A percentile compares a stretch with the other conserved stretches of the same genome.
Conservation (phyloP, 2,888 invertebrate genomes). For the Junonia oenone region DNA sequence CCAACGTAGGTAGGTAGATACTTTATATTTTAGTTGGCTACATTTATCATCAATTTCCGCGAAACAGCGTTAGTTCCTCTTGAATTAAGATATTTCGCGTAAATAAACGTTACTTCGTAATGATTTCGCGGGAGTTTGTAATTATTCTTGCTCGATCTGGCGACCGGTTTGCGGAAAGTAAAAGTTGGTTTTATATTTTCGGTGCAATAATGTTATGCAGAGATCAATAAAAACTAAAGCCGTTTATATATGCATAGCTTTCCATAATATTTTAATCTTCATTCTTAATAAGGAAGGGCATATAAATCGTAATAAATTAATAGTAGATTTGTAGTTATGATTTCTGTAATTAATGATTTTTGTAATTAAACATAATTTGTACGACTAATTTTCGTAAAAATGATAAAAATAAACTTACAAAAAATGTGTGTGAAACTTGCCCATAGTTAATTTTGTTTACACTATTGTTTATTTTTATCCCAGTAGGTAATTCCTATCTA, state of each 20-base stretch:
- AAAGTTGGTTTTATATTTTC: constrained; percentile 33
- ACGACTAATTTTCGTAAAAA: too few relatives aligned
- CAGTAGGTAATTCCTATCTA: too few relatives aligned
- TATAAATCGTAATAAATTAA: not conserved
- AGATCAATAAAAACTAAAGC: constrained; percentile 12
- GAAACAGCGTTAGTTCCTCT: not conserved
- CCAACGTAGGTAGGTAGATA: not conserved
- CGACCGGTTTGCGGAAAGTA: constrained; percentile 40
- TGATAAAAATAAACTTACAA: too few relatives aligned
- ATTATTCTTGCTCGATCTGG: constrained; percentile 5
- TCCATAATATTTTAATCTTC: too few relatives aligned
- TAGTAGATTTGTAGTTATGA: too few relatives aligned
- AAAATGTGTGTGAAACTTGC: too few relatives aligned
- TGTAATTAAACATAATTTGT: too few relatives aligned
- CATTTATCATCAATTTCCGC: not conserved
- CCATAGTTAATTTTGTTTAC: too few relatives aligned
- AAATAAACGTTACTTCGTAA: not conserved
- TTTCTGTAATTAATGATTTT: too few relatives aligned
- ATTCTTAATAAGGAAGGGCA: too few relatives aligned
- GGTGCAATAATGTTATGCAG: constrained; percentile 22
- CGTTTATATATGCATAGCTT: constrained; percentile 29
- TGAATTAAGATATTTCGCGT: not conserved
- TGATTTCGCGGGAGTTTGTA: not conserved
- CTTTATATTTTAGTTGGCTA: not conserved
- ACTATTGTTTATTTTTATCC: too few relatives aligned